Evolutionary conservation across 2,797 vertebrate species (phyloP).

Genomic region (Hemitrygon akajei): DNA sequence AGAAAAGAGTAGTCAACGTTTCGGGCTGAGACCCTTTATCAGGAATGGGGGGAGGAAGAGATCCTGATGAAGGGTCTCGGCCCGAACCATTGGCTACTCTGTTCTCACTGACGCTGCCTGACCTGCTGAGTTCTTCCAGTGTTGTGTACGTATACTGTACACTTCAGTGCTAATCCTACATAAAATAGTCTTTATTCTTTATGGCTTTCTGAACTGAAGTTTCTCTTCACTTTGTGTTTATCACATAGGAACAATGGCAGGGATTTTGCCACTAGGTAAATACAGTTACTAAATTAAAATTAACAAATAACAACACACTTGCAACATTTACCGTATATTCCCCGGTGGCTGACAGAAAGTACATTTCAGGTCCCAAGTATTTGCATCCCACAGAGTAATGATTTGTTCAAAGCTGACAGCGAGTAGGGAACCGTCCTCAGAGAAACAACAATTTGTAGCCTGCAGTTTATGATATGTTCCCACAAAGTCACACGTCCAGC

Average conservation of each 20-base stretch:
- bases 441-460: constrained; percentile 78
- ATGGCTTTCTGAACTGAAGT: background rate
- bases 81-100: too few species aligned
- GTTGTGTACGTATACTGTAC: too few species aligned
- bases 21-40: too few species aligned
- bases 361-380: constrained; percentile 80
- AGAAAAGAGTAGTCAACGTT: too few species aligned
- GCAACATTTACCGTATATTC: constrained; percentile 67
- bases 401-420: constrained; percentile 80
- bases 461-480: constrained; percentile 78
- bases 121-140: too few species aligned
- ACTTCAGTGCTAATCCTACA: background rate
- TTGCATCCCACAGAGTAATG: constrained; percentile 79
- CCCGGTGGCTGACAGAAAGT: constrained; percentile 88
- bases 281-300: too few species aligned
- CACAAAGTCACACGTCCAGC: constrained; percentile 90
- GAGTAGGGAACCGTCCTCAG: constrained; percentile 83
- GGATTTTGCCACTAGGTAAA: background rate
- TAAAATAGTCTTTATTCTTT: too few species aligned
- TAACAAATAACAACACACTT: background rate
- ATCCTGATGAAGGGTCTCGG: too few species aligned
- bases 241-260: too few species aligned
- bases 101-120: too few species aligned
- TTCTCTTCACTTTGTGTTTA: background rate
- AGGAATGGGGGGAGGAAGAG: too few species aligned